Evolutionary conservation across 2,888 invertebrate species (phyloP).

Genomic region (Diarsia mendica): DNA sequence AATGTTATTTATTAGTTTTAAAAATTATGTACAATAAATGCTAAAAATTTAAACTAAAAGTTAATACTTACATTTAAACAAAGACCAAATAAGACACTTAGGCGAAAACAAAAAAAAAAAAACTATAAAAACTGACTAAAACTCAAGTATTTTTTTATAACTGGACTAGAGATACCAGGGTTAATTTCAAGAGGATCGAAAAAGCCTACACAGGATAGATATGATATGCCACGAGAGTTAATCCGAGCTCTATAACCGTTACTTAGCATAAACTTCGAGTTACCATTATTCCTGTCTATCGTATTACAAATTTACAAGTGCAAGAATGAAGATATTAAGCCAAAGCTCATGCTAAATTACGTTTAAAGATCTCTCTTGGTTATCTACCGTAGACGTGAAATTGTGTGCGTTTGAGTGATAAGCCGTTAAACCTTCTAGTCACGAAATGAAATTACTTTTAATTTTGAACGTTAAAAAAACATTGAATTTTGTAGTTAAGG

Average conservation of each 20-base stretch:
- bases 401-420: neutral
- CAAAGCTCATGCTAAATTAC: neutral
- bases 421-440: neutral
- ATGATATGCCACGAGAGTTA: neutral
- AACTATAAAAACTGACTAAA: too few relatives aligned
- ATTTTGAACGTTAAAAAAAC: conserved; percentile 2
- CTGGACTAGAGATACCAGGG: too few relatives aligned
- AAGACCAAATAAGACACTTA: too few relatives aligned
- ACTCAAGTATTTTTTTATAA: too few relatives aligned
- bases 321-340: neutral
- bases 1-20: too few relatives aligned
- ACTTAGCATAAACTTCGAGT: neutral
- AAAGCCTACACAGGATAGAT: neutral
- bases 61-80: too few relatives aligned
- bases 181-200: too few relatives aligned
- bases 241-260: neutral
- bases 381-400: neutral
- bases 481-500: neutral
- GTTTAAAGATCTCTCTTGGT: neutral
- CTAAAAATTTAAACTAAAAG: too few relatives aligned
- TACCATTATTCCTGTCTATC: neutral
- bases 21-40: too few relatives aligned
- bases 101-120: too few relatives aligned
- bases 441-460: conserved; percentile 16
- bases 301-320: neutral